Conservation (phyloP, 2,888 invertebrate genomes). For the Leptopilina drosophilae region DNA sequence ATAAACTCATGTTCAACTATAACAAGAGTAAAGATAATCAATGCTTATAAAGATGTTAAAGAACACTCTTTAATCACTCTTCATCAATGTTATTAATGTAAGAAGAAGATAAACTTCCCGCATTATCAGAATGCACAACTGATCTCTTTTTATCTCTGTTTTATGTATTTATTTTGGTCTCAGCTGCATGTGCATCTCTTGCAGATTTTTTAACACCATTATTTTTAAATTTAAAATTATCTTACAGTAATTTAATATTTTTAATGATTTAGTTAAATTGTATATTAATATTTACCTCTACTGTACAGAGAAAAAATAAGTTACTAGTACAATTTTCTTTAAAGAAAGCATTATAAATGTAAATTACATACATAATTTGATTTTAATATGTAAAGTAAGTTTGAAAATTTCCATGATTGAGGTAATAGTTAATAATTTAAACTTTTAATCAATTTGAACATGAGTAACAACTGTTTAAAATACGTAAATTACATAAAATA, state of each 20-base stretch:
- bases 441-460: slow-evolving; percentile 27
- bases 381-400: not conserved
- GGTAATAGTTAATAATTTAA: not conserved
- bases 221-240: slow-evolving; percentile 13
- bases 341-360: not conserved
- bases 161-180: slow-evolving; percentile 31
- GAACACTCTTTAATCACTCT: not conserved
- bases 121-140: slow-evolving; percentile 4
- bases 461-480: slow-evolving; percentile 33
- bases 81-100: not conserved
- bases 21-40: slow-evolving; percentile 22
- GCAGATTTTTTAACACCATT: slow-evolving; percentile 18
- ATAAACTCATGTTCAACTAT: slow-evolving; percentile 26
- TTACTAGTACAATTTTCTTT: not conserved
- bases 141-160: slow-evolving; percentile 19
- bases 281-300: slow-evolving; percentile 6
- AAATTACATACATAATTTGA: not conserved
- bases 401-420: not conserved
- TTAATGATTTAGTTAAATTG: slow-evolving; percentile 12
- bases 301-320: not conserved
- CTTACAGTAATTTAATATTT: slow-evolving; percentile 12
- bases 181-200: slow-evolving; percentile 20
- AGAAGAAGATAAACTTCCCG: slow-evolving; percentile 2
- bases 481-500: slow-evolving; percentile 7
- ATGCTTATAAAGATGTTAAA: not conserved